Conservation (phyloP, 2,888 invertebrate species). For the Bibio marci region DNA sequence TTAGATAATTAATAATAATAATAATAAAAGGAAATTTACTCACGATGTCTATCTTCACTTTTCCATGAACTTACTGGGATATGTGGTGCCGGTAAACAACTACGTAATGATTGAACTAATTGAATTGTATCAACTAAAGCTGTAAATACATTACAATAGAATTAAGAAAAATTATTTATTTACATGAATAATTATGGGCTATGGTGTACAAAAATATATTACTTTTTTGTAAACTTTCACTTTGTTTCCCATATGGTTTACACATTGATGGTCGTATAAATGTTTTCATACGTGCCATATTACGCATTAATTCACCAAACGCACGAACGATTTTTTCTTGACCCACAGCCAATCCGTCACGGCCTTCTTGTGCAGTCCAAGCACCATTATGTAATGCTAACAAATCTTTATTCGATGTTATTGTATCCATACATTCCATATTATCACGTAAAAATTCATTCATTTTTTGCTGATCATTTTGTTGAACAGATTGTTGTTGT, state of each 20-base stretch:
- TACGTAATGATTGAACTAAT: slow-evolving; percentile 66
- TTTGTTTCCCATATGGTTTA: slow-evolving; percentile 79
- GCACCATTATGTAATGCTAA: slow-evolving; percentile 50
- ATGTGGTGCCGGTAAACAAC: slow-evolving; percentile 72
- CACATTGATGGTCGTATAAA: slow-evolving; percentile 80
- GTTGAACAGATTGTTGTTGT: neutral
- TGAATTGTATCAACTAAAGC: slow-evolving; percentile 76
- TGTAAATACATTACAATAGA: slow-evolving; percentile 22
- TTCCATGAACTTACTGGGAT: slow-evolving; percentile 83
- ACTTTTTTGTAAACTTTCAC: slow-evolving; percentile 79
- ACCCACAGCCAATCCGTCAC: slow-evolving; percentile 35
- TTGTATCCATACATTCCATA: slow-evolving; percentile 10
- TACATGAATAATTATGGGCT: slow-evolving; percentile 6
- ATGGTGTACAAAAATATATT: slow-evolving; percentile 14
- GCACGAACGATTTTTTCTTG: slow-evolving; percentile 76
- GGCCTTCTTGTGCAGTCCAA: slow-evolving; percentile 26
- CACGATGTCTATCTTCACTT: slow-evolving; percentile 52
- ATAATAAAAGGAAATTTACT: neutral
- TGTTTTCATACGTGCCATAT: slow-evolving; percentile 76
- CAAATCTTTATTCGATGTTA: slow-evolving; percentile 40
- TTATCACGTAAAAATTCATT: slow-evolving; percentile 22
- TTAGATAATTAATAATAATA: too few species aligned
- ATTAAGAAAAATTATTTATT: slow-evolving; percentile 10
- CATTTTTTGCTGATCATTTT: slow-evolving; percentile 16
- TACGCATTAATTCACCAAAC: slow-evolving; percentile 73